These are phyloP conservation scores for Eristalis intricaria DNA, from an alignment of 2,888 invertebrate species.

Conservation along the genomic window DNA sequence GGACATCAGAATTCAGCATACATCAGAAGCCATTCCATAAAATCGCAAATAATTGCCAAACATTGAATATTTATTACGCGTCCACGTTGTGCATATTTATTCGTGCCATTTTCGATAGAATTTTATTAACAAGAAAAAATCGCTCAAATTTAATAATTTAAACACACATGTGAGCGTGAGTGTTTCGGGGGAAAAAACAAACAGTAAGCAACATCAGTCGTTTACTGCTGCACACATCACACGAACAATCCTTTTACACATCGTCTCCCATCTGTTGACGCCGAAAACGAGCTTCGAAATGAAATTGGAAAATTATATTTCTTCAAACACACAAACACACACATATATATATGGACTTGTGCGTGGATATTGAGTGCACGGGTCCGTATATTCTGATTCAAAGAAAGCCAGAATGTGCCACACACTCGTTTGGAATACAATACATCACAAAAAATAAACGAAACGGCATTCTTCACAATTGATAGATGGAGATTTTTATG, in stretches of 20 bases:
- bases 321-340: background rate
- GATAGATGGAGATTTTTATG: slow-evolving; percentile 22
- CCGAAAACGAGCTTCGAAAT: slow-evolving; percentile 9
- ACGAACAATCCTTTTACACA: slow-evolving; percentile 2
- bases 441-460: background rate
- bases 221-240: slow-evolving; percentile 12
- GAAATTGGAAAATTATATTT: slow-evolving; percentile 16
- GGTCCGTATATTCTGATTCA: background rate
- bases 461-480: background rate
- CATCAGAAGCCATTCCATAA: background rate
- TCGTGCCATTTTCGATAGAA: background rate
- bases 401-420: background rate
- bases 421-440: background rate
- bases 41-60: background rate
- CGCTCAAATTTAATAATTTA: slow-evolving; percentile 9
- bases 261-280: background rate
- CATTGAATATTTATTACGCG: background rate
- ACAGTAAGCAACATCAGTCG: background rate
- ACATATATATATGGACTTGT: background rate
- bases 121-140: background rate
- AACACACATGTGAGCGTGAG: background rate
- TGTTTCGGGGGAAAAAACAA: slow-evolving; percentile 8
- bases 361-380: background rate
- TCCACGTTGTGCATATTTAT: background rate
- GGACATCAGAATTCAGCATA: no score